A percentile compares a stretch with the other conserved stretches of the same genome.
Evolutionary conservation across 1,140 invertebrate genomes (phyloP).

Genomic region (Caenorhabditis latens): DNA sequence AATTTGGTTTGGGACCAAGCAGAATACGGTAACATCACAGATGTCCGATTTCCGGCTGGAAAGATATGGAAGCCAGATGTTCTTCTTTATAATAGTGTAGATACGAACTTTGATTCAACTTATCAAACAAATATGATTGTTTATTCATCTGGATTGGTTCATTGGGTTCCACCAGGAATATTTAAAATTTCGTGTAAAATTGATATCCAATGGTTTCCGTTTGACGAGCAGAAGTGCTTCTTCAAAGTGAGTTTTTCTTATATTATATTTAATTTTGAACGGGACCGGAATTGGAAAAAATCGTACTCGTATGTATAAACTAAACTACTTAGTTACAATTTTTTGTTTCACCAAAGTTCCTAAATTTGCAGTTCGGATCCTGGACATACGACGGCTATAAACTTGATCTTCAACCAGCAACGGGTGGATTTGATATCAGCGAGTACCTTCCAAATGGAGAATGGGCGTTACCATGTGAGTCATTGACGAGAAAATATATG

Average conservation of each 20-base stretch:
- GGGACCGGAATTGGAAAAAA: too few species aligned
- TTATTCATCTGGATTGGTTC: conserved; percentile 73
- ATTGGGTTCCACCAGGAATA: conserved; percentile 77
- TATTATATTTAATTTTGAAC: too few species aligned
- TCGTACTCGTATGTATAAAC: too few species aligned
- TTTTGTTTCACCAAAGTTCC: too few species aligned
- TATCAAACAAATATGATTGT: conserved; percentile 78
- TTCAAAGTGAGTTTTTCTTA: conserved; percentile 77
- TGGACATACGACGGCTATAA: conserved; percentile 96
- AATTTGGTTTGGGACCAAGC: conserved; percentile 96
- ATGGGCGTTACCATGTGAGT: conserved; percentile 84
- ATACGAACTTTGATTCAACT: conserved; percentile 76
- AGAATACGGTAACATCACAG: conserved; percentile 95
- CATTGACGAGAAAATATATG: neutral
- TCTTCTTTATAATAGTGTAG: conserved; percentile 91
- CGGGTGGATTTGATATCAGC: conserved; percentile 76
- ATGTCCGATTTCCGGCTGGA: conserved; percentile 93
- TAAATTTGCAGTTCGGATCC: conserved; percentile 85
- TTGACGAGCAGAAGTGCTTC: conserved; percentile 77
- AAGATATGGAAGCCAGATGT: conserved; percentile 99
- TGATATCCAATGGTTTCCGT: conserved; percentile 77
- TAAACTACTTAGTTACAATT: too few species aligned
- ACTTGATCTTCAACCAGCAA: conserved; percentile 88
- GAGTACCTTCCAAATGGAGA: conserved; percentile 97
- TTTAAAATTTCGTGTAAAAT: conserved; percentile 78